A percentile compares a stretch with the other conserved stretches of the same genome.
Evolutionary conservation across 2,888 invertebrate species (phyloP).

Genomic region (Erebia ligea): DNA sequence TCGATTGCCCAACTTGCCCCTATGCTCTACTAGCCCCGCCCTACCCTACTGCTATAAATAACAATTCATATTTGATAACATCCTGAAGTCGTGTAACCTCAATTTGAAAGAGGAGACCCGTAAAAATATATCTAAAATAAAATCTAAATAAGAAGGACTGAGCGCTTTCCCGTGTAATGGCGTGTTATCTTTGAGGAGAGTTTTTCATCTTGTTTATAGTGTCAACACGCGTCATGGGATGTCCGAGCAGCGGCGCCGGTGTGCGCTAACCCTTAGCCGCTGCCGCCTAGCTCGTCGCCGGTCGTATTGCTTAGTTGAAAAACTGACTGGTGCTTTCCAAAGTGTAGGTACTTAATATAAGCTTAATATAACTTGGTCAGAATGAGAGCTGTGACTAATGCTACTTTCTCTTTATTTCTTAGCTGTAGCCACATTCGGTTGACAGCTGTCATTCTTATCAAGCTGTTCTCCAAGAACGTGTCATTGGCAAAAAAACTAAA

Average conservation of each 20-base stretch:
- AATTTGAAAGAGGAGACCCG: constrained; percentile 13
- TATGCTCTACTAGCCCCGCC: no score
- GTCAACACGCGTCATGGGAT: constrained; percentile 60
- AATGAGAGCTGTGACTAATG: no score
- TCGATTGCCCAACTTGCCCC: no score
- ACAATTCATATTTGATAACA: constrained; percentile 1
- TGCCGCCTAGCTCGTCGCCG: constrained; percentile 49
- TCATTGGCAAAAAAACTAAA: no score
- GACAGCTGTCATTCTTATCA: no score
- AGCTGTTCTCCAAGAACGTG: no score
- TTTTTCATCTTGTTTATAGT: constrained; percentile 61
- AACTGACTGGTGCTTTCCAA: constrained; percentile 46
- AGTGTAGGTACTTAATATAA: constrained; percentile 17
- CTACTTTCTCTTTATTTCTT: no score
- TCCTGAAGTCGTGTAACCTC: neutral
- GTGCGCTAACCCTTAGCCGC: constrained; percentile 30
- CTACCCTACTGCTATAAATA: constrained; percentile 1
- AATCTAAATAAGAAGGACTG: constrained; percentile 34
- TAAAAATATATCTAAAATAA: constrained; percentile 33
- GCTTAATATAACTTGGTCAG: no score
- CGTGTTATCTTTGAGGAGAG: constrained; percentile 35
- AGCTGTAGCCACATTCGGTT: no score
- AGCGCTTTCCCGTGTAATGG: constrained; percentile 38
- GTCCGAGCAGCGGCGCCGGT: constrained; percentile 53
- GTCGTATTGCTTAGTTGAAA: constrained; percentile 58